Conservation (phyloP, 23 tunicate genomes). For the Trididemnum nubilum region DNA sequence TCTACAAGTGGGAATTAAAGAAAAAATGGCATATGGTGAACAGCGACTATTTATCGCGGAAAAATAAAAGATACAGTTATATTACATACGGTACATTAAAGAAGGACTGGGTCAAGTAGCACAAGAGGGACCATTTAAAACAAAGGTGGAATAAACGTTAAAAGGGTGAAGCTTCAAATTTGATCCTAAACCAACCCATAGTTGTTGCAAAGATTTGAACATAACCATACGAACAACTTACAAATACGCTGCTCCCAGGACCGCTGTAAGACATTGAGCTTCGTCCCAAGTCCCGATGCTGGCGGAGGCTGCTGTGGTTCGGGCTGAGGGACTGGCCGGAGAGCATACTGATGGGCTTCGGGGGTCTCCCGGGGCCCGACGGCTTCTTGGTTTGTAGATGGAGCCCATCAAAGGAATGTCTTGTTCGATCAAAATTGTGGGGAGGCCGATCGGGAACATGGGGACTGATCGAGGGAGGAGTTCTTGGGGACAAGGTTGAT, state of each 20-base stretch:
- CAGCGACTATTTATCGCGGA: too few species aligned
- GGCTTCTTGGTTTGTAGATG: background rate
- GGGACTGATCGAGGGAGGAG: slow-evolving; percentile 49
- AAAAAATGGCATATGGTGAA: too few species aligned
- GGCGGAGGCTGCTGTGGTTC: background rate
- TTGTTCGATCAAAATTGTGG: slow-evolving; percentile 5
- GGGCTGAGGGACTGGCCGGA: background rate
- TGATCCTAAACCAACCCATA: too few species aligned
- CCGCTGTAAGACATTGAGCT: background rate
- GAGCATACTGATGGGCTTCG: slow-evolving; percentile 57
- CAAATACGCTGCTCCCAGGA: background rate
- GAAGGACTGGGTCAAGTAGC: too few species aligned
- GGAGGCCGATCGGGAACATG: slow-evolving; percentile 38
- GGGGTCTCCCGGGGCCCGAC: slow-evolving; percentile 59
- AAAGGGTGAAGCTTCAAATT: too few species aligned
- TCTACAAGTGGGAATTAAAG: too few species aligned
- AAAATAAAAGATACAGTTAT: too few species aligned
- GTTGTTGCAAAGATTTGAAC: too few species aligned
- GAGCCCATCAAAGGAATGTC: background rate
- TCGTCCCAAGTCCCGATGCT: background rate
- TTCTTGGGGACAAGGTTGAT: slow-evolving; percentile 52
- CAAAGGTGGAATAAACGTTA: too few species aligned
- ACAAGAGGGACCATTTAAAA: too few species aligned
- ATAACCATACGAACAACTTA: background rate
- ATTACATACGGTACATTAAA: too few species aligned